Percentiles rank a stretch among this genome's conserved stretches.
Evolutionary conservation across 2,888 invertebrate species (phyloP).

Genomic region (Protodeltote pygarga): DNA sequence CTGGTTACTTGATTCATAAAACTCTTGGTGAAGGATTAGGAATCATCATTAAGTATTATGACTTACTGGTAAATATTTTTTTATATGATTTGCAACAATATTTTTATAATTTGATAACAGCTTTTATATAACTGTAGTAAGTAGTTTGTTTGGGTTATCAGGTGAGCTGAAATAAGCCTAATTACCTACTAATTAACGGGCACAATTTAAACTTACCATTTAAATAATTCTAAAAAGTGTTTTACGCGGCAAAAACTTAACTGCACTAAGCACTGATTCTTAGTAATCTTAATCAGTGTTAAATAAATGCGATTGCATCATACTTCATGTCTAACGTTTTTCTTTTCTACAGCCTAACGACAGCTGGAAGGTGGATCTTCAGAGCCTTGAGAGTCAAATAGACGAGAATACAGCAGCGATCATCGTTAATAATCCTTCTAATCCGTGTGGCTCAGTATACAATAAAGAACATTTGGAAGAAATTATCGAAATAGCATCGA

Average conservation of each 20-base stretch:
- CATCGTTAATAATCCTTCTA: slow-evolving; percentile 98
- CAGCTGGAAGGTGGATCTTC: slow-evolving; percentile 95
- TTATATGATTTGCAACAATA: neutral
- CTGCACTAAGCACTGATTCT: too few species aligned
- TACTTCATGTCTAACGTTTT: neutral
- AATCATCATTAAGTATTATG: slow-evolving; percentile 92
- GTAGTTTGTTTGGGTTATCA: too few species aligned
- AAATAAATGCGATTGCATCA: too few species aligned
- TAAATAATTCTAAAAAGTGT: slow-evolving; percentile 3
- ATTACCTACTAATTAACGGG: too few species aligned
- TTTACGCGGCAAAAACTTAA: too few species aligned
- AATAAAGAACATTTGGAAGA: slow-evolving; percentile 91
- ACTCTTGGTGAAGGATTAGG: slow-evolving; percentile 94
- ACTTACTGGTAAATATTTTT: slow-evolving; percentile 86
- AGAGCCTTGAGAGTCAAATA: slow-evolving; percentile 94
- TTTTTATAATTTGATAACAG: neutral
- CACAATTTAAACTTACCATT: too few species aligned
- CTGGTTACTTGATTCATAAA: slow-evolving; percentile 96
- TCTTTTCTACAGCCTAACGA: slow-evolving; percentile 89
- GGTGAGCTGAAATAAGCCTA: too few species aligned
- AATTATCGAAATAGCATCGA: slow-evolving; percentile 92
- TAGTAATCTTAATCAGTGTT: too few species aligned
- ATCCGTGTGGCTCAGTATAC: slow-evolving; percentile 99
- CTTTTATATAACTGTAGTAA: too few species aligned
- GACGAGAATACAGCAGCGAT: slow-evolving; percentile 96